phyloP scores from a whole-genome alignment of 2,797 vertebrate genomes.

The Enteromius viviparus region DNA sequence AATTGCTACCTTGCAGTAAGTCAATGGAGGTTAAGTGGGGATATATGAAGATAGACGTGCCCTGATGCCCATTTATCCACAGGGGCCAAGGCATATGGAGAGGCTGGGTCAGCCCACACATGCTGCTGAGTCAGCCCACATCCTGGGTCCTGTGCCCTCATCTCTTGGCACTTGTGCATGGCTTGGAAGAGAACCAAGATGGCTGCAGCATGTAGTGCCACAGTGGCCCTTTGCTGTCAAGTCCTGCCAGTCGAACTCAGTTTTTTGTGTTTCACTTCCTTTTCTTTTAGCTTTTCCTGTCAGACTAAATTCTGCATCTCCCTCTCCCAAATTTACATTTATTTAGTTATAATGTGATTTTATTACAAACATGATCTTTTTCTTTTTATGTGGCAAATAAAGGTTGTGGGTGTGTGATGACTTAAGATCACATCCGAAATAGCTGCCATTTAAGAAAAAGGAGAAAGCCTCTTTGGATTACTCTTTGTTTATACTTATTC shows the following conservation, averaged over 20 bases:
- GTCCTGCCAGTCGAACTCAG: slow-evolving; percentile 51
- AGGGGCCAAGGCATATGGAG: slow-evolving; percentile 53
- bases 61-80: slow-evolving; percentile 59
- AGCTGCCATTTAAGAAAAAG: slow-evolving; percentile 10
- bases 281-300: slow-evolving; percentile 24
- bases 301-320: not conserved
- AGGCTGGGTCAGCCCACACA: slow-evolving; percentile 62
- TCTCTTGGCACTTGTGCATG: slow-evolving; percentile 58
- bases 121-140: slow-evolving; percentile 57
- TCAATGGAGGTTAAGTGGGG: slow-evolving; percentile 56
- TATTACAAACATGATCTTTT: slow-evolving; percentile 13
- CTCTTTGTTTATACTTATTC: slow-evolving; percentile 27
- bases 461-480: slow-evolving; percentile 27
- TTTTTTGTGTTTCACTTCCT: slow-evolving; percentile 51
- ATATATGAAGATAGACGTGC: slow-evolving; percentile 53
- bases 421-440: slow-evolving; percentile 22
- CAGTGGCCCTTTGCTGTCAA: slow-evolving; percentile 51
- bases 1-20: slow-evolving; percentile 39
- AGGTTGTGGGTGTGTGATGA: slow-evolving; percentile 6
- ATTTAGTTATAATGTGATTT: slow-evolving; percentile 32
- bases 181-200: slow-evolving; percentile 61
- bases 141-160: slow-evolving; percentile 60
- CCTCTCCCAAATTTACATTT: not conserved
- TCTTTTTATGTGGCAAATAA: slow-evolving; percentile 15
- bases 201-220: slow-evolving; percentile 48